Evolutionary conservation across 2,888 invertebrate species (phyloP), one percentile per base, ranked within the genome.

Genomic region (Pseudeuparius sepicola): DNA sequence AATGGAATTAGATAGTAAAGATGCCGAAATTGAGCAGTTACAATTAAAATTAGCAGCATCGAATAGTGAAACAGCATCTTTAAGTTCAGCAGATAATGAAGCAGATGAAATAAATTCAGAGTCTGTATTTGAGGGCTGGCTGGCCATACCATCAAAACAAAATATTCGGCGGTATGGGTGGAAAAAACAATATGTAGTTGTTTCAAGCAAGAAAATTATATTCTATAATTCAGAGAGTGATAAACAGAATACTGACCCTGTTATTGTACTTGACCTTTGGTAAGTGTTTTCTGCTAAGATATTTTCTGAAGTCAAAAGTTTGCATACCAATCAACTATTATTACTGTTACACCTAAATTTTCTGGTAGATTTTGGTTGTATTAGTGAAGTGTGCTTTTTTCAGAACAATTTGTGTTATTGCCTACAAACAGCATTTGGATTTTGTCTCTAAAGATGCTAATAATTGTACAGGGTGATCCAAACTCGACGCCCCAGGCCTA

Each of bases 1-100:
- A 61, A 94, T 94, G 93, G 96, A 97, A 67, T 73, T 93, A 41
- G 94, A 94, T 64, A 87, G 89, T 55, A 96, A 94, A 63, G 94
- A 96, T 58, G 88, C 84, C 0, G 94, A 96, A 66, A 89, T 96
- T 44, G 94, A 96, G 64, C 86, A 88, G 57, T 65, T 93, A 25
- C 83, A 85, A 56, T 81, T 86, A 61, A 89, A 89, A 60, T 65
- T 93, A 34, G 78, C 82, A 4, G 72, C 79, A 3, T 60, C 82
- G 20, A 82, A 81, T 44, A 79, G 80, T 50, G 93, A 94, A 65
- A 89, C 90, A 1, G 87, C 88, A 1, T 92, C 90, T 3, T 73
- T 93, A 41, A 88, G 88, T 41, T 92, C 90, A 7, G 85, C 86
- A 3, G 89, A 89, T 56, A 85, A 85, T 34, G 88, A 89, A 52